Conservation (phyloP, 1,140 invertebrate genomes). For the Cepaea nemoralis region DNA sequence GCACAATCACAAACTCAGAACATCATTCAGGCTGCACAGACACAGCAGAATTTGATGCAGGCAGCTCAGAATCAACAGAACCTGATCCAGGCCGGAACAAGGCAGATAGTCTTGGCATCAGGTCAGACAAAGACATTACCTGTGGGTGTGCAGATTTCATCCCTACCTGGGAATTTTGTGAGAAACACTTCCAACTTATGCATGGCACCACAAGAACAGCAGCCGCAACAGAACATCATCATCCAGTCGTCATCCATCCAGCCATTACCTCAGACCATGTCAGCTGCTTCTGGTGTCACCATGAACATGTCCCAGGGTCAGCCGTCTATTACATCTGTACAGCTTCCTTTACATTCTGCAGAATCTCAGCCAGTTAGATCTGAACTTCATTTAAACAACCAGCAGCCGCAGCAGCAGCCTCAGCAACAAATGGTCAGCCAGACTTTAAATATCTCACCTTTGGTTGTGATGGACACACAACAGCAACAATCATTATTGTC, state of each 20-base stretch:
- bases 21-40: constrained; percentile 26
- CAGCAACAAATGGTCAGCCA: constrained; percentile 21
- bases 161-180: constrained; percentile 13
- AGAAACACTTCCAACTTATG: constrained; percentile 27
- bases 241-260: constrained; percentile 20
- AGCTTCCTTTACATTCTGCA: constrained; percentile 9
- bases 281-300: not conserved
- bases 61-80: constrained; percentile 8
- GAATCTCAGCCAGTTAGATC: constrained; percentile 35
- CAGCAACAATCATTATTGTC: constrained; percentile 1
- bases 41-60: constrained; percentile 20
- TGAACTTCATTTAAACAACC: constrained; percentile 24
- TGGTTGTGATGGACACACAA: constrained; percentile 21
- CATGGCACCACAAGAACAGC: constrained; percentile 10
- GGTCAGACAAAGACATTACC: constrained; percentile 17
- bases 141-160: constrained; percentile 29
- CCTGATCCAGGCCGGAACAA: constrained; percentile 5
- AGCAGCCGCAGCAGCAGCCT: constrained; percentile 25
- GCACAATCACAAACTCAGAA: constrained; percentile 22
- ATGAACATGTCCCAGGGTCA: constrained; percentile 26
- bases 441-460: not conserved
- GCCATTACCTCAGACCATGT: constrained; percentile 1
- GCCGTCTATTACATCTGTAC: constrained; percentile 5
- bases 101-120: constrained; percentile 28
- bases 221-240: constrained; percentile 16